Base-by-base conservation (phyloP, 2,888 invertebrate genomes). In the Melitaea athalia region DNA sequence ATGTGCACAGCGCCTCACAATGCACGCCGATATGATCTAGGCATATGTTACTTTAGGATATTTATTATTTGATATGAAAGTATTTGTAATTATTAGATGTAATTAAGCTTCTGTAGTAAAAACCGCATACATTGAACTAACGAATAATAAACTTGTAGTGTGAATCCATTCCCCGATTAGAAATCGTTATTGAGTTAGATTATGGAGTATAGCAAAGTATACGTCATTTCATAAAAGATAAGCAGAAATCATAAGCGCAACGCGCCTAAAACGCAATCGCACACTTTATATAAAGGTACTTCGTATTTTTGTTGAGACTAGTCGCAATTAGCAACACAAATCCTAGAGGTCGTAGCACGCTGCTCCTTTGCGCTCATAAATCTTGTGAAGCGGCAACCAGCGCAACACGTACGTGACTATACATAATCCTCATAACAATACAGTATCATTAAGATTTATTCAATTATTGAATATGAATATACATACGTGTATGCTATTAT, bases 281-380 rank as follows among this genome's bases (percentile, higher is more conserved):
- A 33, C 1, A 33, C 14, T 31, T 12, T 55, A 6, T 33, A 55
- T 33, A 24, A n/a, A 31, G 1, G 12, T 55, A 11, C 12, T 1
- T 12, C 11, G 17, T 14, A 31, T 55, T 55, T 61, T 66, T 57
- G 49, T n/a, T 66, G 61, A 62, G 66, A 66, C 61, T 61, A 69
- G 69, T 71, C 63, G 67, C 63, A 74, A 72, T 72, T 74, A 74
- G 67, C 59, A 72, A 67, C 66, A 66, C 70, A 70, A 70, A 63
- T 67, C 64, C 60, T 62, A 67, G 69, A 62, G 67, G 72, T 67
- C 67, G 63, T 66, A 52, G 52, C 60, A 50, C 64, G 70, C 66
- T 64, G 68, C 60, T 64, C 67, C 73, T 57, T 65, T 63, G 50
- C 67, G 60, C 61, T 70, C 73, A 50, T 72, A 74, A 74, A 74